Base-by-base conservation (phyloP, 2,888 invertebrate genomes). In the Drosophila prostipennis region DNA sequence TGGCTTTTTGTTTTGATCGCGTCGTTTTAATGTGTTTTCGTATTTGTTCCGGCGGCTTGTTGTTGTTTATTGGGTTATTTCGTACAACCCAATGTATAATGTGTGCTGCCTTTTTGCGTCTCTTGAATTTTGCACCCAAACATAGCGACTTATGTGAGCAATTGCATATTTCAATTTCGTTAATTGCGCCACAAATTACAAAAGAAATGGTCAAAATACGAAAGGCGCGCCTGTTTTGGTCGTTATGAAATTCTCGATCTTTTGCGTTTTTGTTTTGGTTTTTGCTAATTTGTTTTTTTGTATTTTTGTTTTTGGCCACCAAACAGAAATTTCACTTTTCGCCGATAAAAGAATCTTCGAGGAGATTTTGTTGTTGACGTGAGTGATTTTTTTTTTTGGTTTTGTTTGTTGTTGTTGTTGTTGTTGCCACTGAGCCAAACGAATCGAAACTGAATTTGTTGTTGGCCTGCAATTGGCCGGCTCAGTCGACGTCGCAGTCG, bases 1-100 rank as follows among this genome's bases (percentile, higher is more conserved):
- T 59, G 69, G 63, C 36, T 77, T 72, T 78, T 79, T 78, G 77
- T 79, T 79, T 79, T 78, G 78, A 63, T 78, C 77, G 70, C 61
- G 72, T 46, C 70, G 75, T 77, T 74, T 61, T 71, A 56, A 59
- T 59, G 49, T 59, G 48, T 69, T 69, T 70, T 71, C 58, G 69
- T 60, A 55, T 71, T 70, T 58, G 69, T 70, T 71, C 67, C 67
- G 67, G 51, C 59, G 72, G 58, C 65, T 45, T 60, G 57, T 71
- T 72, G 64, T 71, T 71, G 65, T 65, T 72, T 59, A 65, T 59
- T 59, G 43, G 69, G 26, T 60, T 60, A 37, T 60, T 59, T 52
- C 11, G 40, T 58, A 40, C 39, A 51, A 19, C 51, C 11, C 37
- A 7, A n/a, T 39, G 52, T 67, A 52, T 53, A 52, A 8, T 19